Base-by-base conservation (phyloP, 2,113 vertebrate genomes). In the Astatoreochromis straeleni region DNA sequence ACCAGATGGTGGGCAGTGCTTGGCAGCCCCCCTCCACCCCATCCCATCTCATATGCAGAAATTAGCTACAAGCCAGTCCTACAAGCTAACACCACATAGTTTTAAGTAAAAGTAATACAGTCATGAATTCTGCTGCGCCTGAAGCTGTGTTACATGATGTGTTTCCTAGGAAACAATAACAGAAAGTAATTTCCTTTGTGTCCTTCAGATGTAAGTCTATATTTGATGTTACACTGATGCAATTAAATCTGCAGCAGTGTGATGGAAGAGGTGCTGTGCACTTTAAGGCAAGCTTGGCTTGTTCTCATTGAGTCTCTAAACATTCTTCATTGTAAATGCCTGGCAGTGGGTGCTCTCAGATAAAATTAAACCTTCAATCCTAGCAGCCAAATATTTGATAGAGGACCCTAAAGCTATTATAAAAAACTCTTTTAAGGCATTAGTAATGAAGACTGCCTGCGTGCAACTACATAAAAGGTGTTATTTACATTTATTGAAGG, bases 1-100 rank as follows among this genome's bases (percentile, higher is more conserved):
- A 90, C 80, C 96, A 96, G 95, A 85, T 96, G 96, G 79, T 78
- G 78, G 73, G 57, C 79, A 40, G 78, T 33, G 9, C 47, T 33
- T 19, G 40, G n/a, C 35, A 88, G 35, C 38, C 10, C 85, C 45
- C 58, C 82, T 47, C 63, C 63, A 21, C 35, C 78, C 7, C 81
- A 42, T 51, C 80, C 55, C 79, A 93, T 86, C 58, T 94, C 94
- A 93, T 87, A 14, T 6, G 85, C 87, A 94, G 86, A 94, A 96
- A 93, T 92, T 87, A 94, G 89, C 93, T 86, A 83, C 81, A 82
- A 85, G 78, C 88, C 75, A 86, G 80, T 14, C 83, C 84, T 73
- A 86, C 82, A 88, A 83, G 87, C 29, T 85, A 86, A 42, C 54
- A 68, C 57, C 82, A 68, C 38, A 84, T 12, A 63, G 5, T 17